Evolutionary conservation across 2,113 vertebrate species (phyloP).

Genomic region (Forbesichthys agassizii): DNA sequence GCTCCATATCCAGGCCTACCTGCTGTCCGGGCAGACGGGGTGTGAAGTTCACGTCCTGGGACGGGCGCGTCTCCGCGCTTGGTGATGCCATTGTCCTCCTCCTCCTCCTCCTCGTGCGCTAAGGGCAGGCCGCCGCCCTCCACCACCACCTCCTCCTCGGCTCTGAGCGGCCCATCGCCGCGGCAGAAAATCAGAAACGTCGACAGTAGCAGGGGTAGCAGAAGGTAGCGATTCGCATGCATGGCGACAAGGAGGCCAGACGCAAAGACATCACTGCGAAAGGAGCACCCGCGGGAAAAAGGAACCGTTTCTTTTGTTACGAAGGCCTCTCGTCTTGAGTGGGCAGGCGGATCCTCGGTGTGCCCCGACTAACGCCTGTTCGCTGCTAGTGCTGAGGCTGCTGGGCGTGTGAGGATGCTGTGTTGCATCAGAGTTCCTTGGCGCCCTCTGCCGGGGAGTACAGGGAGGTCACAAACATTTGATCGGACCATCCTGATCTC

Average conservation of each 20-base stretch:
- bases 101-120: slow-evolving; percentile 54
- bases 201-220: slow-evolving; percentile 23
- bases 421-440: slow-evolving; percentile 22
- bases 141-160: slow-evolving; percentile 31
- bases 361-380: slow-evolving; percentile 15
- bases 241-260: slow-evolving; percentile 54
- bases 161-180: slow-evolving; percentile 48
- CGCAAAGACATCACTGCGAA: slow-evolving; percentile 59
- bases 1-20: slow-evolving; percentile 30
- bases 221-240: slow-evolving; percentile 45
- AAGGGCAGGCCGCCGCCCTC: slow-evolving; percentile 52
- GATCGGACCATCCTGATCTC: too few species aligned
- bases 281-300: background rate
- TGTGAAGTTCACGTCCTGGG: slow-evolving; percentile 4
- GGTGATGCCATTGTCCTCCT: slow-evolving; percentile 56
- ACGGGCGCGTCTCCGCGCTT: slow-evolving; percentile 11
- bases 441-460: slow-evolving; percentile 15
- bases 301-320: slow-evolving; percentile 4
- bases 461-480: too few species aligned
- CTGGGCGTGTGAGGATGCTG: slow-evolving; percentile 51
- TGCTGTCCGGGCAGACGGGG: slow-evolving; percentile 32
- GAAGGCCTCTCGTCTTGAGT: slow-evolving; percentile 25
- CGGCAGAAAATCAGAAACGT: slow-evolving; percentile 54
- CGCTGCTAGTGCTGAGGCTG: slow-evolving; percentile 67
- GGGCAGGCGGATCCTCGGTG: background rate